A percentile compares a stretch with the other conserved stretches of the same genome.
phyloP scores from a whole-genome alignment of 2,113 vertebrate species.

The Hyperoodon ampullatus region DNA sequence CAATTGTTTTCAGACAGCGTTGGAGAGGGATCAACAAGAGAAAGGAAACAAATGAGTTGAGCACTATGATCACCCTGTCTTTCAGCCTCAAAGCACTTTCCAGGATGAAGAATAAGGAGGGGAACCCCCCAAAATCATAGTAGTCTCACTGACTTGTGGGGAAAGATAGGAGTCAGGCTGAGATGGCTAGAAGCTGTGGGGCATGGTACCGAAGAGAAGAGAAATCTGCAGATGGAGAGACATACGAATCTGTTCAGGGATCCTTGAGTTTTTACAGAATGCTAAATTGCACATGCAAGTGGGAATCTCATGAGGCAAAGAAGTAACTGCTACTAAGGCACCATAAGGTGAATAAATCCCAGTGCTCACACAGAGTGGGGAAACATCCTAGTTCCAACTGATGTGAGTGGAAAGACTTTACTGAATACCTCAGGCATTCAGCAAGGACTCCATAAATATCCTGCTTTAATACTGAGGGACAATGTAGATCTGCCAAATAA shows the following conservation, averaged over 20 bases:
- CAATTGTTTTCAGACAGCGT: neutral
- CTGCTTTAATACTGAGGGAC: neutral
- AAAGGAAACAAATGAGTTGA: neutral
- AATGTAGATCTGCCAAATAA: neutral
- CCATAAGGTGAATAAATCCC: neutral
- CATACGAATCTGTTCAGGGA: fast-evolving
- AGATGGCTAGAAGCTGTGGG: neutral
- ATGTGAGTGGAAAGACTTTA: neutral
- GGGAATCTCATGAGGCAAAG: neutral
- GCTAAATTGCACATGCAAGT: neutral
- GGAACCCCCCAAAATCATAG: neutral
- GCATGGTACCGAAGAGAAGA: neutral
- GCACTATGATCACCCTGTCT: fast-evolving
- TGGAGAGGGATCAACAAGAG: neutral
- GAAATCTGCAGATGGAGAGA: neutral
- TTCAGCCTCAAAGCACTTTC: neutral
- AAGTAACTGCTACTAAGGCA: neutral
- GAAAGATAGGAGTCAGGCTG: neutral
- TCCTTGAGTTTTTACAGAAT: neutral
- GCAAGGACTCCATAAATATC: neutral
- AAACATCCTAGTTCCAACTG: neutral
- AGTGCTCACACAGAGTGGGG: neutral
- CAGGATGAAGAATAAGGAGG: neutral
- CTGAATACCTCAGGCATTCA: neutral
- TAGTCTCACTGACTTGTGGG: neutral